Base-by-base conservation (phyloP, 2,888 invertebrate species). In the Actias luna region DNA sequence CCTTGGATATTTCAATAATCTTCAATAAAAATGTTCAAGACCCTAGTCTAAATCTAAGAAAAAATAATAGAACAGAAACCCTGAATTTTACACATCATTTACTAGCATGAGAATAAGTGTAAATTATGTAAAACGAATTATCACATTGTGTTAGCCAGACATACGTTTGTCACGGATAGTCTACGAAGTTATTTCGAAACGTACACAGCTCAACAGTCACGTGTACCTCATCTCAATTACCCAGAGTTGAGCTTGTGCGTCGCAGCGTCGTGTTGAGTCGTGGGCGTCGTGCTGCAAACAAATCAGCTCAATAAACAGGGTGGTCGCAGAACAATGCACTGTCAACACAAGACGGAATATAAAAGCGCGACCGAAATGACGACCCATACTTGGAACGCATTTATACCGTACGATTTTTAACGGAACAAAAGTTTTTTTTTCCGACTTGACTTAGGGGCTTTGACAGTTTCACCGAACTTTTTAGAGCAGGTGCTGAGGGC, bases 301-400 rank as follows among this genome's bases (percentile, higher is more conserved):
- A 88, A 89, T 88, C 87, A 85, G 83, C 82, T 80, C 83, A 83
- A 89, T 88, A 88, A 87, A 87, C 80, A 85, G 85, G 80, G 80
- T 78, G 78, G 78, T 82, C 82, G 71, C 83, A 84, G 87, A 85
- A 87, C 87, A 87, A 87, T 87, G 86, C 86, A 83, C 75, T 87
- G 87, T 88, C 87, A 88, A 88, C 87, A 84, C 84, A 85, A 88
- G 86, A 87, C 86, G 84, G 87, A 86, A 88, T 87, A 88, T 89
- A 87, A 87, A 88, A 88, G 85, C 80, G 76, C 80, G 77, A 78
- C 72, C 71, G 77, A 80, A 83, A 78, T 80, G 80, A 78, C 80
- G 77, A 71, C 74, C 77, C 70, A 71, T 70, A 68, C 75, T 73
- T 65, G 63, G 63, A 64, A 31, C 59, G 61, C 64, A 46, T 82